phyloP scores from a whole-genome alignment of 2,888 invertebrate genomes.

The Lasioglossum marginatum region DNA sequence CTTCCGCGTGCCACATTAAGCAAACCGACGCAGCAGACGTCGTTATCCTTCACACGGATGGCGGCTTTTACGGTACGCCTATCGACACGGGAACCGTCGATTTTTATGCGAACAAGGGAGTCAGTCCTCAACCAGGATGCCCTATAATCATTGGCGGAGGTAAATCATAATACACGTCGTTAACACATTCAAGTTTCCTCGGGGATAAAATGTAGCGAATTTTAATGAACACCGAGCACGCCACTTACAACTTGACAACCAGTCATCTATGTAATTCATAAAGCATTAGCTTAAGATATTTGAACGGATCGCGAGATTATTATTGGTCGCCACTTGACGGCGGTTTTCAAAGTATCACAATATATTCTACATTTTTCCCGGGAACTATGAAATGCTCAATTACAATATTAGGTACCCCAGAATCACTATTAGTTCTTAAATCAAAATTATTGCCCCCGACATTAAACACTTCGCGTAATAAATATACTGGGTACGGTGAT shows the following conservation, averaged over 20 bases:
- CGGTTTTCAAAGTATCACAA: background rate
- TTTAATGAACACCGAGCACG: slow-evolving; percentile 32
- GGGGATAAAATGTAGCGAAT: slow-evolving; percentile 21
- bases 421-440: background rate
- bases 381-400: background rate
- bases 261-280: slow-evolving; percentile 35
- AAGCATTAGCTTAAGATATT: slow-evolving; percentile 23
- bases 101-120: slow-evolving; percentile 76
- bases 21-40: slow-evolving; percentile 68
- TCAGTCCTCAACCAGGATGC: slow-evolving; percentile 77
- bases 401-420: background rate
- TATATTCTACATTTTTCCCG: background rate
- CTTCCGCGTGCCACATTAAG: slow-evolving; percentile 68
- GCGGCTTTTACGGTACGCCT: slow-evolving; percentile 71
- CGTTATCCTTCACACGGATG: slow-evolving; percentile 77
- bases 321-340: background rate
- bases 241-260: slow-evolving; percentile 46
- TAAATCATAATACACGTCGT: slow-evolving; percentile 46
- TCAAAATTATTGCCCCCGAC: background rate
- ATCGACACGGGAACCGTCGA: slow-evolving; percentile 72
- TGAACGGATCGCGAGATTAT: background rate
- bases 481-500: background rate
- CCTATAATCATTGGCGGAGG: slow-evolving; percentile 52
- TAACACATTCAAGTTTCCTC: slow-evolving; percentile 7
- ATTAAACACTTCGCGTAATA: background rate